phyloP scores from a whole-genome alignment of 2,888 invertebrate genomes.

The Neoscelio sp. region DNA sequence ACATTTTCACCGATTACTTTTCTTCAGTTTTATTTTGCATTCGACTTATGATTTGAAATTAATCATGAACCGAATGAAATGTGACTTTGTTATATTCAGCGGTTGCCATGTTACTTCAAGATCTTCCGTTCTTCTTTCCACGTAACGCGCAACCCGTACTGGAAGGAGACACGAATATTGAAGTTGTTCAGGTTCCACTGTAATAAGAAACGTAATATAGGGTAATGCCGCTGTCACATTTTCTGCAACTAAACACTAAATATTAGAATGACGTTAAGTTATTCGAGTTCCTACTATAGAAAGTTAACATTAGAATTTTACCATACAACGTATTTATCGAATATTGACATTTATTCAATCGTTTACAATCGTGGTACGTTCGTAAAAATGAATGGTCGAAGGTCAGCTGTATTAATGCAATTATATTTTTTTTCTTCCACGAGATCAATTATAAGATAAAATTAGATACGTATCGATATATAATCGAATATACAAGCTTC shows the following conservation, averaged over 20 bases:
- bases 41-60: no score
- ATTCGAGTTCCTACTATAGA: conserved; percentile 7
- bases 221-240: background rate
- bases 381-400: conserved; percentile 17
- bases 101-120: no score
- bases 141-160: conserved; percentile 17
- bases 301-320: conserved; percentile 26
- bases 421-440: conserved; percentile 27
- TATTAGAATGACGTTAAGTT: conserved; percentile 5
- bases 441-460: conserved; percentile 43
- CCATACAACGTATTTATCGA: conserved; percentile 23
- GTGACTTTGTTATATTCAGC: no score
- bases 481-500: no score
- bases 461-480: conserved; percentile 35
- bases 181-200: background rate
- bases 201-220: conserved; percentile 42
- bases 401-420: conserved; percentile 40
- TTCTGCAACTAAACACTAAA: no score
- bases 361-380: no score
- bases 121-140: conserved; percentile 46
- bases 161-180: conserved; percentile 16
- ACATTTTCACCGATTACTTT: no score
- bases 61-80: no score
- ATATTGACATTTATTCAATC: conserved; percentile 24
- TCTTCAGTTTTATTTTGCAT: background rate